A percentile compares a stretch with the other conserved stretches of the same genome.
These are phyloP conservation scores for Nasonia giraulti DNA, from an alignment of 1,140 invertebrate species.

Conservation along the genomic window DNA sequence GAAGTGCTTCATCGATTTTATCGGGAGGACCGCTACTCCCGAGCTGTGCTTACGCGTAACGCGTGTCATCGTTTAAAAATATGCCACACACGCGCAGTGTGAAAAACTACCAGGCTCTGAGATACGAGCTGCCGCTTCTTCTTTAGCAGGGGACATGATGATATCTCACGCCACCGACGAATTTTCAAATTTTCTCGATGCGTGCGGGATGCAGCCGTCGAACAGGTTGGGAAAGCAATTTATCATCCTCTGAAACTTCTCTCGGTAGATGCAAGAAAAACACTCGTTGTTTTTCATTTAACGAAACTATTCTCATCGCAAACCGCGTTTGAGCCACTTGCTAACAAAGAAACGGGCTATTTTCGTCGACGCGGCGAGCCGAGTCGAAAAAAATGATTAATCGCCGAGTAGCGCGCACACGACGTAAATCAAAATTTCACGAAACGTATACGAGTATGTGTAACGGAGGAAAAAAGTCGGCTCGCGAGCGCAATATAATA, in stretches of 20 bases:
- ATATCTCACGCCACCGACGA: too few relatives aligned
- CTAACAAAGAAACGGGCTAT: background rate
- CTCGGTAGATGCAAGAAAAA: too few relatives aligned
- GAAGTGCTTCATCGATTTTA: background rate
- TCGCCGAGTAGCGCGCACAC: background rate
- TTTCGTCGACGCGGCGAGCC: background rate
- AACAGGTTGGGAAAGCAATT: too few relatives aligned
- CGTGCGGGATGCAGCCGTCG: background rate
- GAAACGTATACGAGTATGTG: background rate
- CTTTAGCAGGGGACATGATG: too few relatives aligned
- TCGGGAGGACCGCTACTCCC: background rate
- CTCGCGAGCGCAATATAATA: background rate
- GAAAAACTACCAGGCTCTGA: too few relatives aligned
- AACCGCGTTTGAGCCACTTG: too few relatives aligned
- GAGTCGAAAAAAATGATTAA: background rate
- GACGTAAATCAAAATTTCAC: background rate
- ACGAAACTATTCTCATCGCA: background rate
- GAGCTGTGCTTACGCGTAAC: background rate
- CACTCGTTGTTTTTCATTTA: background rate
- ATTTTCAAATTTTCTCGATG: too few relatives aligned
- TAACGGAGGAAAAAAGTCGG: too few relatives aligned
- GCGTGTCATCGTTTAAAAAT: background rate
- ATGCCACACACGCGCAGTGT: background rate
- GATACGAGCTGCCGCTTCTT: too few relatives aligned
- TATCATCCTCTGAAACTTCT: too few relatives aligned